A percentile compares a stretch with the other conserved stretches of the same genome.
Conservation (phyloP, 1,140 invertebrate species). For the Trinorchestia longiramus region DNA sequence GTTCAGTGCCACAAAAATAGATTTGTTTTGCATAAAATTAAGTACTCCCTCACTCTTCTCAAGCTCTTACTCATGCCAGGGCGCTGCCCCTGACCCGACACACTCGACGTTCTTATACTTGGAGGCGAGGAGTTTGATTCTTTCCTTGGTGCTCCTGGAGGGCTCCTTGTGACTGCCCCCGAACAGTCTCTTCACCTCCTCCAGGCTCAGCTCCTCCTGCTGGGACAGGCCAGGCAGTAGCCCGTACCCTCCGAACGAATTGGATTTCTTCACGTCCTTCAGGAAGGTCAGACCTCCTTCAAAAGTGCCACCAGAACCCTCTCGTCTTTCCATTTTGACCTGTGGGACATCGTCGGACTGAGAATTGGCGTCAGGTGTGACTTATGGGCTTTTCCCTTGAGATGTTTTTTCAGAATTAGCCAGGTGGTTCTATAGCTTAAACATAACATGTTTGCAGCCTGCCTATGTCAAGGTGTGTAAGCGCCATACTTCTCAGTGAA, state of each 20-base stretch:
- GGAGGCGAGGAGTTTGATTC: background rate
- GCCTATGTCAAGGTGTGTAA: too few species aligned
- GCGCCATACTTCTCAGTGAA: too few species aligned
- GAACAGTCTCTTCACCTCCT: slow-evolving; percentile 9
- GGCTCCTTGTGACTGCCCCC: background rate
- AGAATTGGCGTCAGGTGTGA: too few species aligned
- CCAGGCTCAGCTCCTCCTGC: slow-evolving; percentile 14
- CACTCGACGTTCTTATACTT: background rate
- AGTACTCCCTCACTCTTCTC: too few species aligned
- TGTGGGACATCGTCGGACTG: too few species aligned
- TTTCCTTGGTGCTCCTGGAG: background rate
- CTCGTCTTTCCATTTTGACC: slow-evolving; percentile 1
- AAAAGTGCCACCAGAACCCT: background rate
- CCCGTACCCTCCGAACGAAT: slow-evolving; percentile 24
- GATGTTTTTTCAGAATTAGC: too few species aligned
- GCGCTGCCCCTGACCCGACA: background rate
- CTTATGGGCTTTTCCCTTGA: too few species aligned
- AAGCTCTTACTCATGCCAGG: background rate
- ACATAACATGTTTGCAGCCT: too few species aligned
- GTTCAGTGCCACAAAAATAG: too few species aligned
- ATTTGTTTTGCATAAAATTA: too few species aligned
- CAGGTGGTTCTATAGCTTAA: too few species aligned
- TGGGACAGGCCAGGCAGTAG: background rate
- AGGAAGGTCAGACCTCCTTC: background rate
- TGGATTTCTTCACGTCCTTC: background rate